Evolutionary conservation across 2,797 vertebrate species (phyloP).

Genomic region (Hoplostethus atlanticus): DNA sequence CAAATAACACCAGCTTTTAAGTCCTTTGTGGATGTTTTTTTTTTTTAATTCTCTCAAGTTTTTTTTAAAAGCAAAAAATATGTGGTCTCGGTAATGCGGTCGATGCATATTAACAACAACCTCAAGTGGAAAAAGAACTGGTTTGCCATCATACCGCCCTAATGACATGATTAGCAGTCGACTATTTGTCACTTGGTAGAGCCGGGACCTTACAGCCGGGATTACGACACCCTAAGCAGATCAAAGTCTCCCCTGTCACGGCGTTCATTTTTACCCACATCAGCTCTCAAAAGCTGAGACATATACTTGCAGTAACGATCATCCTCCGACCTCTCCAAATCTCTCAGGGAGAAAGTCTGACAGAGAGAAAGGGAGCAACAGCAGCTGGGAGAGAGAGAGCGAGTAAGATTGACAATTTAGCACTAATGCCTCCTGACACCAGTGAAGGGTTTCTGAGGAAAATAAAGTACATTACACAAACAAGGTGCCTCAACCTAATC

Average conservation of each 20-base stretch:
- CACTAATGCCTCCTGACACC: constrained; percentile 72
- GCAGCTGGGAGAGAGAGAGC: constrained; percentile 11
- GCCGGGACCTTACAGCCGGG: constrained; percentile 38
- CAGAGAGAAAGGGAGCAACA: constrained; percentile 9
- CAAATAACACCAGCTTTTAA: constrained; percentile 7
- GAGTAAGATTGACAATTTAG: constrained; percentile 64
- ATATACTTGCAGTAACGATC: constrained; percentile 40
- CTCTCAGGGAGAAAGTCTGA: constrained; percentile 43
- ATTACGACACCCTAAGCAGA: constrained; percentile 56
- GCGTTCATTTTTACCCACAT: constrained; percentile 53
- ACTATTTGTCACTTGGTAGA: constrained; percentile 51
- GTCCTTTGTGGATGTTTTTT: constrained; percentile 19
- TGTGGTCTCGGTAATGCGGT: constrained; percentile 2
- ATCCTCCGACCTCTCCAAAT: constrained; percentile 43
- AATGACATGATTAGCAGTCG: constrained; percentile 46
- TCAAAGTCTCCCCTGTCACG: constrained; percentile 43
- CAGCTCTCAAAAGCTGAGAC: constrained; percentile 47
- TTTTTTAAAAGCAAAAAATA: neutral
- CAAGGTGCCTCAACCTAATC: constrained; percentile 72
- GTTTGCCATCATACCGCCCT: constrained; percentile 19
- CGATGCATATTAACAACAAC: neutral
- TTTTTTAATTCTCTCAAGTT: neutral
- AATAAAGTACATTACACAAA: constrained; percentile 74
- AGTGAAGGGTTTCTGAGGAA: constrained; percentile 61
- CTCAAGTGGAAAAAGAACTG: neutral